Evolutionary conservation across 2,113 vertebrate species (phyloP).

Genomic region (Erinaceus europaeus): DNA sequence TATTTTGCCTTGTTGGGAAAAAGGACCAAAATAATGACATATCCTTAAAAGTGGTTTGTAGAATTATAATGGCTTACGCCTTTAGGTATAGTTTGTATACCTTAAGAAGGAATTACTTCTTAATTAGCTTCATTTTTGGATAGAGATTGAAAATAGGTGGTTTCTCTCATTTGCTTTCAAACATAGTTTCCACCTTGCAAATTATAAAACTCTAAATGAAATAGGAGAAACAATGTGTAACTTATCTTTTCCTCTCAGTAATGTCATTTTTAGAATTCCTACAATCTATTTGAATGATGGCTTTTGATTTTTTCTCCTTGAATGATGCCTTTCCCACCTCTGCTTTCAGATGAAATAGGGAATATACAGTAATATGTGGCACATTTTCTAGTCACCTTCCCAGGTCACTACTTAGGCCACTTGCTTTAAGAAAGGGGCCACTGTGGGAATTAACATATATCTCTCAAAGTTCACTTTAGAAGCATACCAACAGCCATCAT

Average conservation of each 20-base stretch:
- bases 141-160: neutral
- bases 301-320: neutral
- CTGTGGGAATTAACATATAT: accelerated
- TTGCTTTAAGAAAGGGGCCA: neutral
- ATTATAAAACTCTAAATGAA: neutral
- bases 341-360: neutral
- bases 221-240: neutral
- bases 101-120: neutral
- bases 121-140: neutral
- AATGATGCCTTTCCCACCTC: too few species aligned
- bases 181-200: neutral
- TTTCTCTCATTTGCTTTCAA: conserved; percentile 4
- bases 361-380: neutral
- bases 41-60: neutral
- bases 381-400: neutral
- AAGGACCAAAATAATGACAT: neutral
- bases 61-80: neutral
- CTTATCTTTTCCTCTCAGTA: neutral
- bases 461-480: neutral
- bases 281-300: neutral
- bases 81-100: neutral
- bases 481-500: neutral
- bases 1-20: neutral
- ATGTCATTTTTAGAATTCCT: neutral
- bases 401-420: neutral